These are phyloP conservation scores for Zaprionus gabonicus DNA, from an alignment of 1,140 invertebrate genomes.

Conservation along the genomic window DNA sequence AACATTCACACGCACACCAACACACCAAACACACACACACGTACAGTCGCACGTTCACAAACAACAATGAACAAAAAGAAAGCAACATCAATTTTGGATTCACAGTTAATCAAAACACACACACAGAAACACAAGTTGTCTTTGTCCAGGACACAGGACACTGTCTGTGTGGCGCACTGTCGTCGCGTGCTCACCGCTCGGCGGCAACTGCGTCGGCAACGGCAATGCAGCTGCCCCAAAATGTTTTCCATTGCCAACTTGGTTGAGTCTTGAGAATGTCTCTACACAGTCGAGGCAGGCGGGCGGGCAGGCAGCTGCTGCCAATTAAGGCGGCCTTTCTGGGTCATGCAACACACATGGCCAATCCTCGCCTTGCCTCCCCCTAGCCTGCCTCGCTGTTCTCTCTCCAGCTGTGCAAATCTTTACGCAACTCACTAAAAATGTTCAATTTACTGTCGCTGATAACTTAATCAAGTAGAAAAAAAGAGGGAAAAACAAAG, in stretches of 20 bases:
- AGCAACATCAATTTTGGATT: neutral
- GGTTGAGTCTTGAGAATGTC: neutral
- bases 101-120: neutral
- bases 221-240: conserved; percentile 4
- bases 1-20: conserved; percentile 12
- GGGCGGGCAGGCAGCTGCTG: neutral
- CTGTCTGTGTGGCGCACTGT: conserved; percentile 16
- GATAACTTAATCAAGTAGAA: conserved; percentile 69
- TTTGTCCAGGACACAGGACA: conserved; percentile 17
- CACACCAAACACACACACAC: conserved; percentile 10
- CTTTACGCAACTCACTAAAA: conserved; percentile 42
- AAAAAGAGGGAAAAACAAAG: conserved; percentile 22
- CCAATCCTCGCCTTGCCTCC: neutral
- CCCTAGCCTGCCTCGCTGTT: neutral
- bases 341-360: conserved; percentile 33
- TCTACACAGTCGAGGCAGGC: neutral
- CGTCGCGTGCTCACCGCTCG: conserved; percentile 21
- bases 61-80: neutral
- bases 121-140: neutral
- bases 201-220: conserved; percentile 11
- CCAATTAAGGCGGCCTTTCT: conserved; percentile 50
- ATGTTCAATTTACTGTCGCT: conserved; percentile 23
- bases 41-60: neutral
- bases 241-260: conserved; percentile 27
- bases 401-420: conserved; percentile 5